Conservation (phyloP, 1,140 invertebrate species). For the Asbolus verrucosus region DNA sequence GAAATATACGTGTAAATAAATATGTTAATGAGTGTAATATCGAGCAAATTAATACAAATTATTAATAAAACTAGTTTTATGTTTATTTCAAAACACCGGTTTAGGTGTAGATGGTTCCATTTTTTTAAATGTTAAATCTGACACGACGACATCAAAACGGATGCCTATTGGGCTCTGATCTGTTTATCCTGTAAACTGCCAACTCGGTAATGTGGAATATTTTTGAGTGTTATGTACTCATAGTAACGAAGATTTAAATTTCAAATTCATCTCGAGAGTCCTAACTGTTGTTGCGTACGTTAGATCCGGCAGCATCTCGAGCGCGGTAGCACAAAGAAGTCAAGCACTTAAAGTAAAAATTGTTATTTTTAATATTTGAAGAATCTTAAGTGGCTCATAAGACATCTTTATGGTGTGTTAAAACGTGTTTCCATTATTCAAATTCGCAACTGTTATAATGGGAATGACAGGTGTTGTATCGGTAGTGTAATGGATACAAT, state of each 20-base stretch:
- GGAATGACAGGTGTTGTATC: constrained; percentile 30
- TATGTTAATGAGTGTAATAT: constrained; percentile 34
- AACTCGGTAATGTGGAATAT: no score
- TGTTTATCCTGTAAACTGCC: no score
- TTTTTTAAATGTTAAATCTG: no score
- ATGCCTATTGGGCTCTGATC: no score
- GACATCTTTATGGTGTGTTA: constrained; percentile 36
- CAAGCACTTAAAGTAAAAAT: constrained; percentile 22
- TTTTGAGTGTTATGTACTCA: not conserved
- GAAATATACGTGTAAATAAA: constrained; percentile 6
- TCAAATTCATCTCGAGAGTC: constrained; percentile 10
- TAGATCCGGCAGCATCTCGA: no score
- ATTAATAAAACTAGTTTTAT: constrained; percentile 27
- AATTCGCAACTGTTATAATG: constrained; percentile 24
- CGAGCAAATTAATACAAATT: constrained; percentile 27
- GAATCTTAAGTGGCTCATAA: constrained; percentile 37
- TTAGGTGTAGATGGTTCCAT: not conserved
- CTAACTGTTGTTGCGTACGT: constrained; percentile 15
- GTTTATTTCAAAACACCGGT: constrained; percentile 19
- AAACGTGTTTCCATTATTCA: constrained; percentile 38
- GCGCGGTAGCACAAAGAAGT: constrained; percentile 30
- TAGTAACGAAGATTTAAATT: not conserved
- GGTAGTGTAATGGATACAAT: constrained; percentile 6
- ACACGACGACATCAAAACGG: no score
- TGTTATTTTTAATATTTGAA: constrained; percentile 28